phyloP scores from a whole-genome alignment of 2,113 vertebrate species.

The Pteruthius melanotis region DNA sequence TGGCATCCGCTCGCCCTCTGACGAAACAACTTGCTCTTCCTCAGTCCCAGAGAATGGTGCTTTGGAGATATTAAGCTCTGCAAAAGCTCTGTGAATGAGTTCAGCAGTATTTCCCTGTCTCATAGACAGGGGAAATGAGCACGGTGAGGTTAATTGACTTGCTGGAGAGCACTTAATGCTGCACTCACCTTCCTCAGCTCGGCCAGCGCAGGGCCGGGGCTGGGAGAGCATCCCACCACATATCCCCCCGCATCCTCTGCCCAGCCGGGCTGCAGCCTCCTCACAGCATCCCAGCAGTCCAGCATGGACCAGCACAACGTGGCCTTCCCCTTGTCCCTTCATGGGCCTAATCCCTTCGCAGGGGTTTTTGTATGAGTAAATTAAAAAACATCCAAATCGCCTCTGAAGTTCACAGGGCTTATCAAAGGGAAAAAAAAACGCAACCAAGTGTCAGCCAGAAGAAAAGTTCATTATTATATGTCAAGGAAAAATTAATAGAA shows the following conservation, averaged over 20 bases:
- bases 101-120: not conserved
- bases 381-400: not conserved
- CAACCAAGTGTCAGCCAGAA: not conserved
- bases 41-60: not conserved
- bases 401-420: not conserved
- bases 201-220: rapidly evolving
- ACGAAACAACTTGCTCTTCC: not conserved
- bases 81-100: not conserved
- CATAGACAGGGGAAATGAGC: not conserved
- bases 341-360: not conserved
- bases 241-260: not conserved
- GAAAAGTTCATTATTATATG: conserved; percentile 30
- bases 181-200: not conserved
- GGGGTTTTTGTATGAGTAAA: not conserved
- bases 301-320: rapidly evolving
- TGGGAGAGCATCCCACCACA: not conserved
- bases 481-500: conserved; percentile 35
- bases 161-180: not conserved
- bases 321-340: not conserved
- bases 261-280: not conserved
- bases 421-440: not conserved
- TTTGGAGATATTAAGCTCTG: not conserved
- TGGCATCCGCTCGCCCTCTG: not conserved
- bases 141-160: not conserved
- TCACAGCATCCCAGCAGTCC: not conserved